phyloP scores from a whole-genome alignment of 2,797 vertebrate species.

The Sebastes trivittatus region DNA sequence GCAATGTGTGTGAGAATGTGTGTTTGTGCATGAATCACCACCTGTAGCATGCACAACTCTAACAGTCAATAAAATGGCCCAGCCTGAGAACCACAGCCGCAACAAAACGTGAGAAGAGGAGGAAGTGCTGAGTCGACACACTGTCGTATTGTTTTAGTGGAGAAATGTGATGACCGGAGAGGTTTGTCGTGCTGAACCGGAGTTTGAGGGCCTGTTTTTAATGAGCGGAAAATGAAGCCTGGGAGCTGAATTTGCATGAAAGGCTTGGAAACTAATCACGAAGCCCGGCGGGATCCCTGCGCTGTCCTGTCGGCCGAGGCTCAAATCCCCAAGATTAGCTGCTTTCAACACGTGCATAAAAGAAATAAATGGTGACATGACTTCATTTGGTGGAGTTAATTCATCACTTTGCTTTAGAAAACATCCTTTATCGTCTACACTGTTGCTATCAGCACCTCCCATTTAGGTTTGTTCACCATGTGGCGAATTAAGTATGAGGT shows the following conservation, averaged over 20 bases:
- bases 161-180: conserved; percentile 75
- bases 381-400: conserved; percentile 28
- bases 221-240: conserved; percentile 78
- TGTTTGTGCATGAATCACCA: conserved; percentile 26
- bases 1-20: conserved; percentile 27
- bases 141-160: conserved; percentile 72
- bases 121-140: conserved; percentile 75
- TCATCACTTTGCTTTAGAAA: conserved; percentile 32
- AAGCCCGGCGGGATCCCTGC: conserved; percentile 35
- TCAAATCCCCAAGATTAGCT: conserved; percentile 35
- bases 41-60: conserved; percentile 34
- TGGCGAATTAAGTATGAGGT: conserved; percentile 61
- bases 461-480: conserved; percentile 39
- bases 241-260: conserved; percentile 73
- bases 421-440: neutral
- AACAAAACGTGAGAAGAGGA: conserved; percentile 47
- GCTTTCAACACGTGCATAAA: conserved; percentile 24
- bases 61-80: conserved; percentile 65
- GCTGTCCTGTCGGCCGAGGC: conserved; percentile 20
- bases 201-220: conserved; percentile 58
- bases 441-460: conserved; percentile 39
- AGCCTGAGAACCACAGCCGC: conserved; percentile 33
- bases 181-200: conserved; percentile 48
- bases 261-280: conserved; percentile 76
- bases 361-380: conserved; percentile 15